Evolutionary conservation across 2,888 invertebrate species (phyloP).

Genomic region (Phlogophora meticulosa): DNA sequence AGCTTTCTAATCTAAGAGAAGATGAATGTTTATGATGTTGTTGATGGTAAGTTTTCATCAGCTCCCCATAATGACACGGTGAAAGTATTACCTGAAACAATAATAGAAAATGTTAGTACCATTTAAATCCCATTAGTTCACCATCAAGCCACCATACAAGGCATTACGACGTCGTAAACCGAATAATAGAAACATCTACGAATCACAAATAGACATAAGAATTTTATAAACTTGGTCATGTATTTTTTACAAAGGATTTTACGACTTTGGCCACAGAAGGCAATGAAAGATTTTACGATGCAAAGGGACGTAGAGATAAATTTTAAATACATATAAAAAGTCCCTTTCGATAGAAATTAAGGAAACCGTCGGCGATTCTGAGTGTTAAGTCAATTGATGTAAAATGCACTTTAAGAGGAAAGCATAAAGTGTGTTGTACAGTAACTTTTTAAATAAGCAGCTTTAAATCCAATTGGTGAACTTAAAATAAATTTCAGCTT

Average conservation of each 20-base stretch:
- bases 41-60: slow-evolving; percentile 24
- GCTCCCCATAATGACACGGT: slow-evolving; percentile 12
- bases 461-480: slow-evolving; percentile 18
- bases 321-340: slow-evolving; percentile 61
- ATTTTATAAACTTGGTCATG: slow-evolving; percentile 67
- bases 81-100: slow-evolving; percentile 70
- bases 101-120: slow-evolving; percentile 55
- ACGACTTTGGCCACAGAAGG: slow-evolving; percentile 68
- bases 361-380: slow-evolving; percentile 43
- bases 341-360: slow-evolving; percentile 62
- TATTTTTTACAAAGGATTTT: slow-evolving; percentile 73
- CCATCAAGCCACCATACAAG: slow-evolving; percentile 61
- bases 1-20: slow-evolving; percentile 12
- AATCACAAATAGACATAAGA: slow-evolving; percentile 72
- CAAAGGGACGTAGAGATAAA: slow-evolving; percentile 60
- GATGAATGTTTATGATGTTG: slow-evolving; percentile 15
- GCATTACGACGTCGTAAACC: slow-evolving; percentile 66
- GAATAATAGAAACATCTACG: slow-evolving; percentile 62
- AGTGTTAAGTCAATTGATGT: slow-evolving; percentile 22
- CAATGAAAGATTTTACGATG: slow-evolving; percentile 78
- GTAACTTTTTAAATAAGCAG: slow-evolving; percentile 20
- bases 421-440: slow-evolving; percentile 27
- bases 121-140: slow-evolving; percentile 62
- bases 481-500: slow-evolving; percentile 29
- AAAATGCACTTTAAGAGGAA: slow-evolving; percentile 33